Evolutionary conservation across 2,113 vertebrate genomes (phyloP).

Genomic region (Columbina picui): DNA sequence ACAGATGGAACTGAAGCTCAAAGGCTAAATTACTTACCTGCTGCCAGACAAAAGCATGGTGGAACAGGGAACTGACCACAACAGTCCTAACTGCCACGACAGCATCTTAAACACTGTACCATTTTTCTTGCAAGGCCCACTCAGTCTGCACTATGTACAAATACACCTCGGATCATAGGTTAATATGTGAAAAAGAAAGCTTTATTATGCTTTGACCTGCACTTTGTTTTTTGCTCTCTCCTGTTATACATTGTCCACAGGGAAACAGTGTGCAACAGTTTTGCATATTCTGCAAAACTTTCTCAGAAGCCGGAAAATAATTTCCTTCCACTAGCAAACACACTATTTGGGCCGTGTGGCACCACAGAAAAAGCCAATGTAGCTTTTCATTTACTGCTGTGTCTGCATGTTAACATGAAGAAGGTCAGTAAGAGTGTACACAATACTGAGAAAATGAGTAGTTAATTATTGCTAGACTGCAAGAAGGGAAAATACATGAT

Average conservation of each 20-base stretch:
- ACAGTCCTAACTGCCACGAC: background rate
- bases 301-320: slow-evolving; percentile 58
- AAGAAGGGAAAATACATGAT: background rate
- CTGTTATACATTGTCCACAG: background rate
- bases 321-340: slow-evolving; percentile 52
- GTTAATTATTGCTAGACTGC: slow-evolving; percentile 68
- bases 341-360: background rate
- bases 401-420: slow-evolving; percentile 26
- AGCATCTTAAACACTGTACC: background rate
- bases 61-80: background rate
- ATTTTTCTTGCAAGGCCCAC: slow-evolving; percentile 11
- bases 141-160: background rate
- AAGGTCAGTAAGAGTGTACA: slow-evolving; percentile 65
- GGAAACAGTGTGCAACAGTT: background rate
- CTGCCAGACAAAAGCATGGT: background rate
- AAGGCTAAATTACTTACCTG: background rate
- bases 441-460: slow-evolving; percentile 55
- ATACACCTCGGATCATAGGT: background rate
- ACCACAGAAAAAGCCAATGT: slow-evolving; percentile 5
- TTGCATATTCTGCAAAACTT: slow-evolving; percentile 12
- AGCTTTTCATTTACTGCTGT: slow-evolving; percentile 34
- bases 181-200: background rate
- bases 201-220: background rate
- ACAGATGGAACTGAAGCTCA: background rate
- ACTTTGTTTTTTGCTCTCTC: slow-evolving; percentile 36